Percentiles rank a stretch among this genome's conserved stretches.
Conservation (phyloP, 2,797 vertebrate species). For the Hydrophis major region DNA sequence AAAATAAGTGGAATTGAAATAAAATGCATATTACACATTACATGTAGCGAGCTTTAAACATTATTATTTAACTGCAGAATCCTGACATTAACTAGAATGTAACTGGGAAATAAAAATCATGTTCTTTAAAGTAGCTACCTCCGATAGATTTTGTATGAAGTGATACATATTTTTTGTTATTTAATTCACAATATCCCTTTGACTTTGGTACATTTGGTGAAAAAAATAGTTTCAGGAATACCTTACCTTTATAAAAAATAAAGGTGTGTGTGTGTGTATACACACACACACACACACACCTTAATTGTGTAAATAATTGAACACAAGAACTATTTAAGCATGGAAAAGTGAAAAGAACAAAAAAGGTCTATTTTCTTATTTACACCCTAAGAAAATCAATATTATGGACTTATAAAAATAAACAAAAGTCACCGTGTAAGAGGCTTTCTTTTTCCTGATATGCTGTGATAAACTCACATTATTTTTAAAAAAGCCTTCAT, state of each 20-base stretch:
- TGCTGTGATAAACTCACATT: slow-evolving; percentile 72
- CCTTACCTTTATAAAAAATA: slow-evolving; percentile 76
- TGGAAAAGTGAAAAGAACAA: slow-evolving; percentile 64
- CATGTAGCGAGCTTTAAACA: slow-evolving; percentile 68
- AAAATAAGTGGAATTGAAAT: slow-evolving; percentile 73
- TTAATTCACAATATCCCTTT: slow-evolving; percentile 67
- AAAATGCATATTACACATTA: slow-evolving; percentile 73
- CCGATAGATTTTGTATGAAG: slow-evolving; percentile 59
- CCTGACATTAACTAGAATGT: slow-evolving; percentile 63
- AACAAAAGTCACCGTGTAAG: slow-evolving; percentile 73
- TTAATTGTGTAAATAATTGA: slow-evolving; percentile 72
- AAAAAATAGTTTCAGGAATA: slow-evolving; percentile 75
- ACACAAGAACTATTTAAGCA: slow-evolving; percentile 66
- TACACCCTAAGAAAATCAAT: slow-evolving; percentile 69
- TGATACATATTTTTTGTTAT: slow-evolving; percentile 62
- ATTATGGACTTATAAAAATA: slow-evolving; percentile 74
- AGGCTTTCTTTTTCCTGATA: slow-evolving; percentile 67
- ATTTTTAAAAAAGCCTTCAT: slow-evolving; percentile 66
- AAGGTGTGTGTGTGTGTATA: slow-evolving; percentile 62
- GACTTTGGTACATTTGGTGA: slow-evolving; percentile 95
- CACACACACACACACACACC: slow-evolving; percentile 20
- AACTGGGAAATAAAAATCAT: slow-evolving; percentile 65
- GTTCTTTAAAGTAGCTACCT: slow-evolving; percentile 63
- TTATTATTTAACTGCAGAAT: slow-evolving; percentile 73
- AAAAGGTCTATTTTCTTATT: slow-evolving; percentile 62